These are phyloP conservation scores for Limnephilus marmoratus DNA, from an alignment of 2,888 invertebrate genomes.

Conservation along the genomic window DNA sequence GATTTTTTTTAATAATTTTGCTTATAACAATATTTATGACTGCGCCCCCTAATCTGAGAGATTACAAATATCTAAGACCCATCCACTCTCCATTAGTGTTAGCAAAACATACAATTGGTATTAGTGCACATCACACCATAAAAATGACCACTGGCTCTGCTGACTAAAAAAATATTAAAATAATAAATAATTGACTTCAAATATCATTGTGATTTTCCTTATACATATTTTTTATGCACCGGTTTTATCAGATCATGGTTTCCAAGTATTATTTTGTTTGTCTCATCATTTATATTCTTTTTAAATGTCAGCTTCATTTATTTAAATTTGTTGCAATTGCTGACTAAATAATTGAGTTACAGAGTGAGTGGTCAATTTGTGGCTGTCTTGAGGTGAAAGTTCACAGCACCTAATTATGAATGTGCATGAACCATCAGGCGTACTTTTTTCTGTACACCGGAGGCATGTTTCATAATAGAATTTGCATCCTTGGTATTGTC, in stretches of 20 bases:
- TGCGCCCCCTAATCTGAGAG: not conserved
- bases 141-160: not conserved
- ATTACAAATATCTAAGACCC: conserved; percentile 7
- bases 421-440: not conserved
- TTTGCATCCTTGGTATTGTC: not conserved
- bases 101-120: not conserved
- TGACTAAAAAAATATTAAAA: not conserved
- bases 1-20: not conserved
- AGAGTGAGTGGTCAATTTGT: not conserved
- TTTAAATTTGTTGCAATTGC: not conserved
- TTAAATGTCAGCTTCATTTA: not conserved
- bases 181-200: not conserved
- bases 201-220: not conserved
- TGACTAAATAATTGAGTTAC: not conserved
- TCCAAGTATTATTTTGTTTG: not conserved
- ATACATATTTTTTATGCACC: not conserved
- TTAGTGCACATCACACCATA: not conserved
- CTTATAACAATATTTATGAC: not conserved
- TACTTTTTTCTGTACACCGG: not conserved
- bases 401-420: not conserved
- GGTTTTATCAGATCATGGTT: not conserved
- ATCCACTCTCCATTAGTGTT: conserved; percentile 14
- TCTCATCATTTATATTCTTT: not conserved
- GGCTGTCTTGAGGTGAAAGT: not conserved
- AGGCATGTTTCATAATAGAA: not conserved